Base-by-base conservation (phyloP, 2,888 invertebrate species). In the Stenotaenia linearis region DNA sequence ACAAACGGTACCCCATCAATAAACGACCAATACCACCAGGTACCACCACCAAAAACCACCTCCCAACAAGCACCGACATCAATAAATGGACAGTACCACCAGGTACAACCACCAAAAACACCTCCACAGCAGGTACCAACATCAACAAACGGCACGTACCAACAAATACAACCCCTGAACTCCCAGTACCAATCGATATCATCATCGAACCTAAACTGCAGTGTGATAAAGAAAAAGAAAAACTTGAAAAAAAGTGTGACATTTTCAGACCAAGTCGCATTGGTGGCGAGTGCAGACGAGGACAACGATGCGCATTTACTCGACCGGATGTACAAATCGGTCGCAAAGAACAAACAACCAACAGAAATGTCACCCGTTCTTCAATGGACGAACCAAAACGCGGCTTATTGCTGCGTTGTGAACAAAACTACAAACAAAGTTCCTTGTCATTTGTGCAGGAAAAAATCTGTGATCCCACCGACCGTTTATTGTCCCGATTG, bases 251-350 rank as follows among this genome's bases (percentile, higher is more conserved):
- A 97, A 86, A 95, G 94, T 80, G 97, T 97, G 4, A 96, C 96
- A 0, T 97, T 97, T 86, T 96, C 96, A 84, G 96, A 96, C 85
- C 95, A 96, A 87, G 95, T 97, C 0, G 95, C 95, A 81, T 87
- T 96, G 79, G 96, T 96, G 12, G 95, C 96, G 4, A 95, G 95
- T 0, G 95, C 95, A 0, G 96, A 96, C 84, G 95, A 96, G 83
- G 95, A 95, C 86, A 94, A 94, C 81, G 95, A 95, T 81, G 92
- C 93, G 83, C 95, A 94, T 84, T 94, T 96, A 80, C 87, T 96
- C 82, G 95, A 96, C 85, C 89, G 95, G 80, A 95, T 96, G 0
- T 86, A 95, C 23, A 90, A 95, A 81, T 93, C 93, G 4, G 82
- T 79, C 10, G 78, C 80, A 61, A 81, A 81, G 56, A 79, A 80